Percentiles rank a stretch among this genome's conserved stretches.
Evolutionary conservation across 2,888 invertebrate species (phyloP).

Genomic region (Trypoxylon attenuatum): DNA sequence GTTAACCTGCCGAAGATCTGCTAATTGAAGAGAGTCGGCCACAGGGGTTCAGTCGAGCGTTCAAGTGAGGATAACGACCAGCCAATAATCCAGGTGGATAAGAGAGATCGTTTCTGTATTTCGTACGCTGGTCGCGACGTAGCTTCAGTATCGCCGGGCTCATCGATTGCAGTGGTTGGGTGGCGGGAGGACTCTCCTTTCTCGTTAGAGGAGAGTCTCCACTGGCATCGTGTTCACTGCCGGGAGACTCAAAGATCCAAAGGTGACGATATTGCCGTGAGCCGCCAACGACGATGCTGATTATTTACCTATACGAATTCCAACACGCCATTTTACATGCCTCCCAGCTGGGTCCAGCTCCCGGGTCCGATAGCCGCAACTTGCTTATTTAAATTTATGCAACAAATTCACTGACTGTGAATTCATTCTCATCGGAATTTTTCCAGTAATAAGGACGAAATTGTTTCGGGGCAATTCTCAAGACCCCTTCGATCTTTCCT

Average conservation of each 20-base stretch:
- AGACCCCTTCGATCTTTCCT: slow-evolving; percentile 4
- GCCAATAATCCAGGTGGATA: slow-evolving; percentile 14
- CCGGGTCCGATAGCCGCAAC: no score
- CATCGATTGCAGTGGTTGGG: slow-evolving; percentile 63
- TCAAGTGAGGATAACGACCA: neutral
- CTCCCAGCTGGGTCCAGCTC: no score
- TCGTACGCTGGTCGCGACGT: neutral
- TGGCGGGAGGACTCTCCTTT: slow-evolving; percentile 67
- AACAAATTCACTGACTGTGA: no score
- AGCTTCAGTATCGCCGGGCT: slow-evolving; percentile 26
- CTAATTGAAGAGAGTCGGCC: slow-evolving; percentile 5
- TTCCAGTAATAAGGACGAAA: no score
- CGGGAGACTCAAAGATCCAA: slow-evolving; percentile 58
- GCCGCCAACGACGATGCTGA: slow-evolving; percentile 56
- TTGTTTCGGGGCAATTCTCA: neutral
- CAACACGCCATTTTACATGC: no score
- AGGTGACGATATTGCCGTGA: slow-evolving; percentile 60
- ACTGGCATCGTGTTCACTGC: slow-evolving; percentile 49
- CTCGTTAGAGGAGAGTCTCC: slow-evolving; percentile 60
- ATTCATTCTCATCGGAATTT: no score
- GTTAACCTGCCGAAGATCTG: neutral
- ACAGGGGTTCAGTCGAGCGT: slow-evolving; percentile 8
- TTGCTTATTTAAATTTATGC: no score
- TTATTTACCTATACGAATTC: no score
- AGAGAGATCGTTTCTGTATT: slow-evolving; percentile 23